Base-by-base conservation (phyloP, 1,140 invertebrate genomes). In the Drosophila seguyi region DNA sequence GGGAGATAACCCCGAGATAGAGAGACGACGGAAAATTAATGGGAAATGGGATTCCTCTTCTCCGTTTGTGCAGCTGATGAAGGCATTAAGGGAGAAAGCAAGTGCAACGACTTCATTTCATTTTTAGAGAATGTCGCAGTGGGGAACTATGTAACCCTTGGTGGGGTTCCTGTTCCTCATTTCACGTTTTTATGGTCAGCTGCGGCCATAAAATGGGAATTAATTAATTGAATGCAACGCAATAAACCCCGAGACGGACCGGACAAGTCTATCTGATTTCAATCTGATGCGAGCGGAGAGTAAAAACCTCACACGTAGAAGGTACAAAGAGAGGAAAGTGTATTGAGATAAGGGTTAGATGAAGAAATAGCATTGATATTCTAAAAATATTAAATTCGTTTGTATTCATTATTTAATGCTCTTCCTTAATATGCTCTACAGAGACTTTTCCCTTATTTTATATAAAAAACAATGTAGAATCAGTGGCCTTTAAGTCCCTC, bases 61-160 rank as follows among this genome's bases (percentile, higher is more conserved):
- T 25, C 1, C 68, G 57, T 74, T 75, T 75, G 65, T 67, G 75
- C 82, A 78, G 68, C 67, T 77, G 85, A 88, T 88, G 79, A 88
- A 88, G 83, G 58, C 84, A 88, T 87, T 86, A 88, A 25, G 71
- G 44, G 68, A 41, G 67, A 72, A 72, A 71, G 66, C 66, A 72
- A 72, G 66, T 72, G 66, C 52, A 72, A 72, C 68, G 68, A 59
- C 68, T 72, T 72, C 52, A 72, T 72, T 72, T 56, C 34, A n/a
- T 25, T 67, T 67, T 14, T 25, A 58, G 41, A 81, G 77, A 87
- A 87, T 87, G 83, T 88, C 80, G 80, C 72, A 39, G 59, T 39
- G 79, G 76, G 61, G 22, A 81, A 60, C 58, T 50, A 27, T 27
- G 16, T 48, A 27, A 16, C 22, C 29, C 38, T 50, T 45, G 45